phyloP scores from a whole-genome alignment of 1,140 invertebrate species.

The Telenomus remus region DNA sequence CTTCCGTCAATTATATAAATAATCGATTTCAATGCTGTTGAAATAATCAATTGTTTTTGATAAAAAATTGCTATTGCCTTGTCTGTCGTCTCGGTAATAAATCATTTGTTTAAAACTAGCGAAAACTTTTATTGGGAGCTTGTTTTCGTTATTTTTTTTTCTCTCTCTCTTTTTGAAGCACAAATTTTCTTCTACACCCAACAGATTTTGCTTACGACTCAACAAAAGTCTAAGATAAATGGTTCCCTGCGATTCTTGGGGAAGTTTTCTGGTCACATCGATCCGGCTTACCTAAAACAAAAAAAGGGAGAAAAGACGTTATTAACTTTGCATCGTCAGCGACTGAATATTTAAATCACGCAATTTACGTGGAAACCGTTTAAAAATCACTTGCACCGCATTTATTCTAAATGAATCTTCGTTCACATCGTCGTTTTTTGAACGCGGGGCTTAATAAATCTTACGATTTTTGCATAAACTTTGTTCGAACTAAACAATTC shows the following conservation, averaged over 20 bases:
- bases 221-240: constrained; percentile 1
- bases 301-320: constrained; percentile 12
- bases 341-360: constrained; percentile 24
- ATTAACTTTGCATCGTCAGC: constrained; percentile 29
- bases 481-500: no score
- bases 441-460: constrained; percentile 9
- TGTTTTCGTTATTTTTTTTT: no score
- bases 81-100: no score
- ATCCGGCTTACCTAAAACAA: constrained; percentile 33
- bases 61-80: no score
- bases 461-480: constrained; percentile 18
- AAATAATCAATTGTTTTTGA: no score
- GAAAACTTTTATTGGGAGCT: no score
- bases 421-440: constrained; percentile 13
- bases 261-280: constrained; percentile 1
- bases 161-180: no score
- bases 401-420: constrained; percentile 27
- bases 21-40: no score
- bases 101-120: no score
- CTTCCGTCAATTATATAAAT: no score
- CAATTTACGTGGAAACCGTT: constrained; percentile 19
- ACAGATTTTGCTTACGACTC: background rate
- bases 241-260: background rate
- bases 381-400: constrained; percentile 25
- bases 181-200: no score